Base-by-base conservation (phyloP, 2,888 invertebrate genomes). In the Drosophila limbata region DNA sequence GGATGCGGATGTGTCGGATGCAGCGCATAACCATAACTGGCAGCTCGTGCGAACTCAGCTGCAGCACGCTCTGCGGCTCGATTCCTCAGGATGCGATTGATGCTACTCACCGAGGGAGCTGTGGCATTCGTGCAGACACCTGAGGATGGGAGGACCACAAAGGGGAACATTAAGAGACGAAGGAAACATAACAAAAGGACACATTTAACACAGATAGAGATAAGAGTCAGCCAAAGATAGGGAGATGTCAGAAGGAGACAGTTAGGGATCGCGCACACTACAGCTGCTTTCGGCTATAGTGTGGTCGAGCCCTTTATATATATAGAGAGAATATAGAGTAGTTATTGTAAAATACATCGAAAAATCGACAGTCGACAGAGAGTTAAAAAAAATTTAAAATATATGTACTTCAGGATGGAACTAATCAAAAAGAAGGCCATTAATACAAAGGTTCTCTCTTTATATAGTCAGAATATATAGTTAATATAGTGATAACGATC, bases 1-100 rank as follows among this genome's bases (percentile, higher is more conserved):
- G 63, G 25, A 62, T 79, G 89, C 25, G 96, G 96, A 50, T 85
- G 89, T 28, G 91, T 77, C 10, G 96, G 96, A 53, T 95, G 95
- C 92, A 97, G 96, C 0, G 86, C 84, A 9, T 97, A 93, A 0
- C 97, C 97, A 91, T 97, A 98, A 13, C 97, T 97, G 0, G 98
- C 97, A 0, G 97, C 97, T 15, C 98, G 94, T 0, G 98, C 98
- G 85, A 99, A 98, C 93, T 99, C 98, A 0, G 98, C 98, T 0
- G 98, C 98, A 0, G 98, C 98, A 6, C 98, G 94, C 92, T 99
- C 99, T 0, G 99, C 98, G 0, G 99, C 99, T 11, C 99, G 95
- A 92, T 99, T 99, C 74, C 99, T 94, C 60, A 99, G 94, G 90
- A 99, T 99, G 85, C 99, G 95, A 93, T 98, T 99, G 92, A 99